Percentiles rank a stretch among this genome's conserved stretches.
These are phyloP conservation scores for Pandemis heparana DNA, from an alignment of 2,888 invertebrate genomes.

Conservation along the genomic window DNA sequence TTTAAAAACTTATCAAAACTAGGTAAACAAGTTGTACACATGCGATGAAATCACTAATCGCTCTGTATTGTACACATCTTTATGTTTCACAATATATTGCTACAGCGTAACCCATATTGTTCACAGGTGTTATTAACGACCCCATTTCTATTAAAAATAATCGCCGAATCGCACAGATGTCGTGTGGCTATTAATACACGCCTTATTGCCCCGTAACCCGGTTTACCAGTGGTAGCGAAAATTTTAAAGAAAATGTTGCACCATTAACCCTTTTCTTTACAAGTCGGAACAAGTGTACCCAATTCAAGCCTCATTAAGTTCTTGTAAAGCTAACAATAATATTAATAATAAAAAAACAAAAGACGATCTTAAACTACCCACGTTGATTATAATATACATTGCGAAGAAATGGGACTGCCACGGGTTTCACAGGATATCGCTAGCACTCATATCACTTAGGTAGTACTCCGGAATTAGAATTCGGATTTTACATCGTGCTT, in stretches of 20 bases:
- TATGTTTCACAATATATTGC: conserved; percentile 14
- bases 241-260: neutral
- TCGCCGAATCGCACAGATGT: conserved; percentile 53
- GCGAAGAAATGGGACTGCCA: too few species aligned
- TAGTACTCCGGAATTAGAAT: too few species aligned
- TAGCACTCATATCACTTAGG: too few species aligned
- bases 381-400: too few species aligned
- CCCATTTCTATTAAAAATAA: conserved; percentile 59
- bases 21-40: neutral
- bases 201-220: conserved; percentile 31
- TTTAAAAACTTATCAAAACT: neutral
- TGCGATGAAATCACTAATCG: neutral
- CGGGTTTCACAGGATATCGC: too few species aligned
- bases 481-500: too few species aligned
- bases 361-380: too few species aligned
- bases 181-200: conserved; percentile 45
- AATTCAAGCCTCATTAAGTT: too few species aligned
- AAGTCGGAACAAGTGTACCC: too few species aligned
- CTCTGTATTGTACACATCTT: neutral
- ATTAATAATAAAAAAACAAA: too few species aligned
- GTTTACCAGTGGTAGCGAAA: conserved; percentile 23
- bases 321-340: too few species aligned
- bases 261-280: too few species aligned
- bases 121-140: conserved; percentile 60
- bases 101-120: conserved; percentile 34